Base-by-base conservation (phyloP, 2,888 invertebrate species). In the Drosophila cognata region DNA sequence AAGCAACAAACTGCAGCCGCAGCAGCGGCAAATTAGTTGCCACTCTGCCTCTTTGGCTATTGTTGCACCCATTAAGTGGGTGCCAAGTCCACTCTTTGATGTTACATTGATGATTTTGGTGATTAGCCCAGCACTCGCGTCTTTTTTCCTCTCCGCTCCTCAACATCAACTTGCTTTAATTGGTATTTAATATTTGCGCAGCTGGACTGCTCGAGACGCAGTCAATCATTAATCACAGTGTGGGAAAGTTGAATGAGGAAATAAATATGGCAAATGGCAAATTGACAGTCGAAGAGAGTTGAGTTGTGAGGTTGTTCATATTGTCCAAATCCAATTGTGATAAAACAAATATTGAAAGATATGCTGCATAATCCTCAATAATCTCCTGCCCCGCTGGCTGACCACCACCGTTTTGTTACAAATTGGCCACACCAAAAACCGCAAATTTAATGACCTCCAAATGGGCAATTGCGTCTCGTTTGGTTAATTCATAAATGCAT, bases 61-160 rank as follows among this genome's bases (percentile, higher is more conserved):
- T 18, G 6, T n/a, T 8, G 28, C 31, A 38, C 57, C 46, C 63
- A 72, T 72, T 62, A 59, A 66, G 52, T 29, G 8, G 13, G 36
- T n/a, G 41, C 46, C 33, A 33, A 63, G 53, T 53, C 65, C 36
- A 35, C 59, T 51, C 85, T 88, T 89, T 86, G 83, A 86, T 86
- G 86, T 88, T 75, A 81, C 77, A 76, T 79, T 86, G 88, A 89
- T 89, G 88, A 82, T 84, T 81, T 56, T 21, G 67, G 71, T 76
- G 88, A 86, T 86, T 89, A 86, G 60, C 56, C 31, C n/a, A 33
- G 33, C 52, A 52, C 21, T 52, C 33, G 33, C 18, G 1, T 46
- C 56, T 41, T 13, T 43, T 38, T 57, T 31, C 52, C 35, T 50
- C 33, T 48, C 38, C 16, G 31, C 56, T 61, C 50, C 13, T 33